Evolutionary conservation across 2,797 vertebrate species (phyloP).

Genomic region (Hybognathus amarus): DNA sequence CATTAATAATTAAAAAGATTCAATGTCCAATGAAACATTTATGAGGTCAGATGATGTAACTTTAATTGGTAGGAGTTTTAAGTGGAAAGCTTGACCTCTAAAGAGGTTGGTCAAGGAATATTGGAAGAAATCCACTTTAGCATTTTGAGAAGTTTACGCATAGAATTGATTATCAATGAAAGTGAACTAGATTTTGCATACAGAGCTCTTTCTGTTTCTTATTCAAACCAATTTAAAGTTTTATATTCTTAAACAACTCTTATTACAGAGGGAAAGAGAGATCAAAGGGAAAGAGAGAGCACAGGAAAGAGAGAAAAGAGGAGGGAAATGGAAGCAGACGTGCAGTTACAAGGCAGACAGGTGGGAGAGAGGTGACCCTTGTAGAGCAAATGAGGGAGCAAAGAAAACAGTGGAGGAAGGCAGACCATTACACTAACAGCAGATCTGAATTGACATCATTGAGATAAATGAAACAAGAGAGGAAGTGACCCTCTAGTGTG

Average conservation of each 20-base stretch:
- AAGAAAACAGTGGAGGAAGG: conserved; percentile 8
- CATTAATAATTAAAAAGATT: conserved; percentile 58
- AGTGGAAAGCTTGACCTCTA: conserved; percentile 28
- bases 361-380: conserved; percentile 7
- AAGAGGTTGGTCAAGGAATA: background rate
- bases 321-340: conserved; percentile 4
- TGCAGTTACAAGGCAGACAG: conserved; percentile 10
- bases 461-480: conserved; percentile 38
- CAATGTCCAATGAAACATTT: conserved; percentile 59
- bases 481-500: conserved; percentile 13
- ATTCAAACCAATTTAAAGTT: conserved; percentile 9
- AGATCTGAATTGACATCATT: conserved; percentile 19
- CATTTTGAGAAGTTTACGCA: background rate
- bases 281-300: background rate
- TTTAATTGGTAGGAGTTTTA: conserved; percentile 55
- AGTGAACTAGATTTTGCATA: background rate
- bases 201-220: background rate
- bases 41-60: conserved; percentile 53
- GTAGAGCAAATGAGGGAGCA: conserved; percentile 29
- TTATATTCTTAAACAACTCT: too few species aligned
- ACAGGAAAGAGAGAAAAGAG: conserved; percentile 6
- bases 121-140: background rate
- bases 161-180: background rate
- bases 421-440: conserved; percentile 10
- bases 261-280: conserved; percentile 1